phyloP scores from a whole-genome alignment of 2,113 vertebrate genomes.

The Tinamus guttatus region DNA sequence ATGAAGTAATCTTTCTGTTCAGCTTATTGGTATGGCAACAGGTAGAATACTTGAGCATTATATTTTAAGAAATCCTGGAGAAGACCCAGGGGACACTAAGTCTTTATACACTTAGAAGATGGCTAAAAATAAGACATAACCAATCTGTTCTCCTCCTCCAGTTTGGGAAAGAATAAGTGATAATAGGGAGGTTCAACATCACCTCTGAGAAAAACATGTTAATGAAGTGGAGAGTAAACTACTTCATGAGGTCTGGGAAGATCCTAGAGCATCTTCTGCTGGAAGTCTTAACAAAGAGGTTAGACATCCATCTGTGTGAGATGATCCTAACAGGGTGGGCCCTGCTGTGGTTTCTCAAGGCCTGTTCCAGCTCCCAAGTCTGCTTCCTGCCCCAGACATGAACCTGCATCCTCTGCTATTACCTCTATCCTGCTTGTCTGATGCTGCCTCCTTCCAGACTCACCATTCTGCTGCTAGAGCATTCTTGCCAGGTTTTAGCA shows the following conservation, averaged over 20 bases:
- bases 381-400: not conserved
- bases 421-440: not conserved
- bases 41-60: not conserved
- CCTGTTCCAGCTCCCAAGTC: not conserved
- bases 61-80: not conserved
- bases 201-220: not conserved
- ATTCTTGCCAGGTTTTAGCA: not conserved
- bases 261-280: not conserved
- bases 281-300: not conserved
- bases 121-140: not conserved
- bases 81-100: not conserved
- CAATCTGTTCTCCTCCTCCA: not conserved
- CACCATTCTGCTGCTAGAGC: not conserved
- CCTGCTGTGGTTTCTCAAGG: not conserved
- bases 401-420: not conserved
- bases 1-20: not conserved
- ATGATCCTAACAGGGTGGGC: not conserved
- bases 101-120: not conserved
- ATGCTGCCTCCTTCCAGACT: not conserved
- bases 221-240: not conserved
- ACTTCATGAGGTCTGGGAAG: not conserved
- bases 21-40: not conserved
- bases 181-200: not conserved
- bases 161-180: not conserved
- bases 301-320: not conserved